Evolutionary conservation across 2,888 invertebrate genomes (phyloP), one percentile per base, ranked within the genome.

Genomic region (Incurvaria masculella): DNA sequence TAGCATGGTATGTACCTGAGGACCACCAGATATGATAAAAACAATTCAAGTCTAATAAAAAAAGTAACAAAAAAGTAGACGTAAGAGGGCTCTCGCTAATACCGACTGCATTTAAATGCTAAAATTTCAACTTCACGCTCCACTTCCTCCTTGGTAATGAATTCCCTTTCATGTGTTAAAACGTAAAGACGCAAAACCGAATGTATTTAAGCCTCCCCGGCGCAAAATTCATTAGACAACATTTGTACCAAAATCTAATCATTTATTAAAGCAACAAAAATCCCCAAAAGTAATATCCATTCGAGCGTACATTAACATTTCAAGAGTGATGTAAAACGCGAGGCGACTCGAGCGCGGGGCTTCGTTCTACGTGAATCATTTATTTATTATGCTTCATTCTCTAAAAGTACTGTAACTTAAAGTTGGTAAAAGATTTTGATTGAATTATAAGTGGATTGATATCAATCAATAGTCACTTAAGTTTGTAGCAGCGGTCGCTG

Each of bases 231-330:
- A 76, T 76, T 76, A 72, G 70, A 72, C 67, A 66, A 60, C 66
- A 65, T 69, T 69, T 72, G 71, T 70, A 72, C 64, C 68, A 69
- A 70, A 72, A 74, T 63, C 66, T 68, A 64, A 76, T 78, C 68
- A 75, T 72, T 75, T 74, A 76, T 78, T 74, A 70, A 75, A 65
- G 68, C 64, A 65, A 63, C 70, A 74, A 73, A 76, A 75, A 74
- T 72, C 70, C 70, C 64, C 63, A 63, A 73, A 75, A 71, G 75
- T 70, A 73, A 72, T 73, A 73, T 70, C 64, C 70, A 72, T 71
- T 72, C 69, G 71, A 61, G 73, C 71, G 68, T 71, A 68, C 56
- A 70, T 69, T 68, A 66, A 69, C 64, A 60, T 62, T 65, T 57
- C 64, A 63, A 58, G 58, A 61, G 57, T 61, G 59, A 64, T 60